Evolutionary conservation across 2,888 invertebrate genomes (phyloP), one percentile per base, ranked within the genome.

Genomic region (Holacanthella duospinosa): DNA sequence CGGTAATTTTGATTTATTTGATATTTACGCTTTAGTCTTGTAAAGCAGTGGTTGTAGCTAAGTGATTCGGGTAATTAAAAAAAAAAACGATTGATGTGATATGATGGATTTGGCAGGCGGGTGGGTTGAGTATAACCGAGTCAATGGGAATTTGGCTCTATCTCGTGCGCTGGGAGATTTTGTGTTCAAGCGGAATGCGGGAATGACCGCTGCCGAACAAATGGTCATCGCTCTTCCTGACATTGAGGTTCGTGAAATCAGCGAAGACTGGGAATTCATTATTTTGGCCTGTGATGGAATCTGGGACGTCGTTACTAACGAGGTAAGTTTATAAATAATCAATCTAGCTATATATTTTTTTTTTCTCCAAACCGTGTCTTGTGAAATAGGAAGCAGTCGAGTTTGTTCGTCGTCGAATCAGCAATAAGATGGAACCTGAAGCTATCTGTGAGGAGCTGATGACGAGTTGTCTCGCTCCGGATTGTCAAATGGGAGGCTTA

Each of bases 211-310:
- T 2, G 88, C 93, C 77, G 92, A 97, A 77, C 99, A 99, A 81
- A 93, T 97, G 74, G 96, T 99, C 58, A 95, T 94, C 93, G 97
- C 96, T 0, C 89, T 85, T 75, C 97, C 97, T 0, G 97, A 97
- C 76, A 88, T 97, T 2, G 86, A 88, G 77, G 84, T 85, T 55
- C 84, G 86, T 68, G 84, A 86, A 64, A 79, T 97, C 68, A 87
- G 84, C 53, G 83, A 86, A n/a, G 91, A 94, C 67, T 93, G 93
- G 87, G 96, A 99, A 80, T 99, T 99, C 77, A 83, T 97, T 62
- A 85, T 99, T 43, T 81, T 99, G 73, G 99, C 97, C 0, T 99
- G 97, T 77, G 99, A 99, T 77, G 99, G 99, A 28, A 97, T 99
- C 72, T 99, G 99, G 97, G 99, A 99, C 78, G 97, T 97, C 27